Conservation (phyloP, 2,888 invertebrate genomes). For the Blastobasis lacticolella region DNA sequence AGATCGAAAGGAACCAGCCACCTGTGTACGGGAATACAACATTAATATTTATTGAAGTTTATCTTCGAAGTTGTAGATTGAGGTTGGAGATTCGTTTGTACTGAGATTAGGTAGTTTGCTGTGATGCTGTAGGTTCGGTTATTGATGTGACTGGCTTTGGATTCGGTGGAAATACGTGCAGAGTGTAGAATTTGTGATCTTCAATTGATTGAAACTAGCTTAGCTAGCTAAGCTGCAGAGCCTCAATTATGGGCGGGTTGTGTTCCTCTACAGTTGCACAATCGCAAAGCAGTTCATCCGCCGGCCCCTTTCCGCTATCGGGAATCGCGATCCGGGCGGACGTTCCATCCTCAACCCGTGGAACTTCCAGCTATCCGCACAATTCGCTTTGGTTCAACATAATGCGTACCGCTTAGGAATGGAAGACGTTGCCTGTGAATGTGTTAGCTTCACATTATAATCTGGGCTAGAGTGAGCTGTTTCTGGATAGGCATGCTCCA, state of each 20-base stretch:
- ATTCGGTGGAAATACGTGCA: background rate
- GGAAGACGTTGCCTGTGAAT: too few species aligned
- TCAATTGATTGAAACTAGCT: too few species aligned
- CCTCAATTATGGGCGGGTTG: background rate
- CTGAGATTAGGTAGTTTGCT: background rate
- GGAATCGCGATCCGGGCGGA: too few species aligned
- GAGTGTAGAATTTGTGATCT: background rate
- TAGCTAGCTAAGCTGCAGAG: too few species aligned
- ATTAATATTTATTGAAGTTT: slow-evolving; percentile 13
- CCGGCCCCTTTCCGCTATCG: too few species aligned
- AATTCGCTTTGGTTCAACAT: too few species aligned
- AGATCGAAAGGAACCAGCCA: slow-evolving; percentile 7
- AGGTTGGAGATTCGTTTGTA: background rate
- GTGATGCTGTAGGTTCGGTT: background rate
- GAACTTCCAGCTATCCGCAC: too few species aligned
- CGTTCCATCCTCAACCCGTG: too few species aligned
- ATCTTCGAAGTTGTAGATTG: slow-evolving; percentile 6
- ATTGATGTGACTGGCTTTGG: background rate
- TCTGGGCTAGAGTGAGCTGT: too few species aligned
- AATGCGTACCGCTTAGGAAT: too few species aligned
- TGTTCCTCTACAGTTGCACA: background rate
- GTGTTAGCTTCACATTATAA: too few species aligned
- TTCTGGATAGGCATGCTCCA: too few species aligned
- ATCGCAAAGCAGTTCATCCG: background rate
- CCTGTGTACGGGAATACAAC: slow-evolving; percentile 8